Conservation (phyloP, 2,113 vertebrate species). For the Notarius lentiginosus region DNA sequence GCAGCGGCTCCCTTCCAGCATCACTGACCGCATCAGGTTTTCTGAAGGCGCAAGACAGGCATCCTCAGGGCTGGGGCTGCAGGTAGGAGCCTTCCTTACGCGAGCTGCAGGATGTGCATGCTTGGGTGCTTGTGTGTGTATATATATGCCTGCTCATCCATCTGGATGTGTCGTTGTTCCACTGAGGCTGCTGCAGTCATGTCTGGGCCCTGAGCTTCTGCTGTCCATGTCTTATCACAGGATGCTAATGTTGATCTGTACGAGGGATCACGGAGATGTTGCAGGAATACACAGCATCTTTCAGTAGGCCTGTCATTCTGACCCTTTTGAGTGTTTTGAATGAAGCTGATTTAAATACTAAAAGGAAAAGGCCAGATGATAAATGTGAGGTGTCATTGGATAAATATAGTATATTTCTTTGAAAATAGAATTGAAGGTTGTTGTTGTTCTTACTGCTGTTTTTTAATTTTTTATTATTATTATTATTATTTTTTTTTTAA, state of each 20-base stretch:
- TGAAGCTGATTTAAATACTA: not conserved
- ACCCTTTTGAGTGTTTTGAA: too few relatives aligned
- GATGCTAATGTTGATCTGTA: slow-evolving; percentile 21
- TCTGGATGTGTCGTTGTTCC: slow-evolving; percentile 15
- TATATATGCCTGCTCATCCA: not conserved
- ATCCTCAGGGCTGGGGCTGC: slow-evolving; percentile 53
- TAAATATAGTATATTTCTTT: not conserved
- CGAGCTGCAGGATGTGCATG: not conserved
- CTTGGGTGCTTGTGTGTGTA: not conserved
- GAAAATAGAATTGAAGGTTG: not conserved
- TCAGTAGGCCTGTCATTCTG: not conserved
- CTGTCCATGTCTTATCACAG: slow-evolving; percentile 30
- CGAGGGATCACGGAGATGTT: not conserved
- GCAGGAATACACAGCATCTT: not conserved
- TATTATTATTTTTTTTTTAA: too few relatives aligned
- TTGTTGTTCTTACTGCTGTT: not conserved
- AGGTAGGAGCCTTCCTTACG: slow-evolving; percentile 61
- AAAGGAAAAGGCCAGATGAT: not conserved
- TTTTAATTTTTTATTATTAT: not conserved
- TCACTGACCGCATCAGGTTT: slow-evolving; percentile 5
- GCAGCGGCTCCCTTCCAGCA: slow-evolving; percentile 51
- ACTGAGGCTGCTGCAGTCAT: slow-evolving; percentile 72
- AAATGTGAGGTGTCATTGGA: not conserved
- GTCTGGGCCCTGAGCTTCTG: slow-evolving; percentile 52
- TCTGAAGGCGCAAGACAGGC: slow-evolving; percentile 20